These are phyloP conservation scores for Pangasius krempfi DNA, from an alignment of 2,797 vertebrate genomes.

Conservation along the genomic window DNA sequence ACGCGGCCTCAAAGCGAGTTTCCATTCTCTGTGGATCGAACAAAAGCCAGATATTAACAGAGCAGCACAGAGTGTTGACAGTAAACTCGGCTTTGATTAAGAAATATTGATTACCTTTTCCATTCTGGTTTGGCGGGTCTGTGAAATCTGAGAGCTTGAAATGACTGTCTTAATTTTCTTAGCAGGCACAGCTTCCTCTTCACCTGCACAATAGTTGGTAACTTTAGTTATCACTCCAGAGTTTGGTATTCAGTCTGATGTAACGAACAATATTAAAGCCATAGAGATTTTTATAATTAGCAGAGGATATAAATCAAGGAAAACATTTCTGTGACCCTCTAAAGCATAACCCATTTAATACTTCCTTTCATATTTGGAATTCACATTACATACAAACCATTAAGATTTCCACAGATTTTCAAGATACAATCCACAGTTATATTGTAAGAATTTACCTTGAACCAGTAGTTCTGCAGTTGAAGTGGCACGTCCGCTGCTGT, in stretches of 20 bases:
- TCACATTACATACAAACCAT: not conserved
- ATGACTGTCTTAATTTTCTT: constrained; percentile 95
- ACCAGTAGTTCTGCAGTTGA: constrained; percentile 91
- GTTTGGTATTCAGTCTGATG: not conserved
- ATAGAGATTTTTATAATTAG: not conserved
- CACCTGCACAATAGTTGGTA: constrained; percentile 65
- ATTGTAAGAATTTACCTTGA: not conserved
- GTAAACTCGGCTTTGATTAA: not conserved
- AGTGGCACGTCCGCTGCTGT: constrained; percentile 94
- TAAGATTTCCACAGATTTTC: no score
- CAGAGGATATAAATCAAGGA: not conserved
- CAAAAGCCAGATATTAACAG: constrained; percentile 5
- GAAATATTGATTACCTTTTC: constrained; percentile 81
- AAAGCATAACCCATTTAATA: not conserved
- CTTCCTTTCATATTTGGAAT: not conserved
- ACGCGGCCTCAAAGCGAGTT: constrained; percentile 83
- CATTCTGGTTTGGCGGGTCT: constrained; percentile 84
- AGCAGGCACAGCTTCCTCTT: constrained; percentile 88
- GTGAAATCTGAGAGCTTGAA: constrained; percentile 90
- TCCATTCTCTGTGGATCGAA: constrained; percentile 78
- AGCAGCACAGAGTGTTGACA: not conserved
- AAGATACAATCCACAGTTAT: no score
- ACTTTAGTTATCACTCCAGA: not conserved
- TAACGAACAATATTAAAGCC: not conserved
- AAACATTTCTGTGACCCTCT: not conserved